Percentiles rank a stretch among this genome's conserved stretches.
Evolutionary conservation across 2,888 invertebrate genomes (phyloP).

Genomic region (Bunonema sp.): DNA sequence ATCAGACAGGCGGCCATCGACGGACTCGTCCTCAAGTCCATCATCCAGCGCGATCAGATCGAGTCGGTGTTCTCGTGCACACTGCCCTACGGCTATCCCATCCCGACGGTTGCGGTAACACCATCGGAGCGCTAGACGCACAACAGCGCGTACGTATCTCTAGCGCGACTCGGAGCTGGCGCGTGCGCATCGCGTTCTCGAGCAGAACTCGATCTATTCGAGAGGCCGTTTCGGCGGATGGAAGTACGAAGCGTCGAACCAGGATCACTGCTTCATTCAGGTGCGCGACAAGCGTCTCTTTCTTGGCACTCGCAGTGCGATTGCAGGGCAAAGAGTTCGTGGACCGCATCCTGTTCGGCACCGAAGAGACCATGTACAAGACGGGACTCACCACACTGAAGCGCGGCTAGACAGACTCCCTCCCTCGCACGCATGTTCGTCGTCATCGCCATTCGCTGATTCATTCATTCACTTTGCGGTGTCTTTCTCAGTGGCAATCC

Average conservation of each 20-base stretch:
- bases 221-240: slow-evolving; percentile 43
- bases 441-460: background rate
- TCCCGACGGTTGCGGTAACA: slow-evolving; percentile 32
- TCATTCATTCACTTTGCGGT: too few relatives aligned
- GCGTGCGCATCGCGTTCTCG: slow-evolving; percentile 32
- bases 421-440: background rate
- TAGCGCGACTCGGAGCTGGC: slow-evolving; percentile 37
- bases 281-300: slow-evolving; percentile 5
- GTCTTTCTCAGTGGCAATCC: too few relatives aligned
- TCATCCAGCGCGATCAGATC: slow-evolving; percentile 35
- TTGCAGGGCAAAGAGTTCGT: slow-evolving; percentile 30
- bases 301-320: too few relatives aligned
- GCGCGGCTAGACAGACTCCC: background rate
- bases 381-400: slow-evolving; percentile 18
- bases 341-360: slow-evolving; percentile 33
- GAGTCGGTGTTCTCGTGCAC: slow-evolving; percentile 33
- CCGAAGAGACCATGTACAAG: slow-evolving; percentile 39
- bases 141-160: slow-evolving; percentile 1
- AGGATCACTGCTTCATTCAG: slow-evolving; percentile 45
- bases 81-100: slow-evolving; percentile 38
- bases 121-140: background rate
- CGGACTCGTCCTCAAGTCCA: slow-evolving; percentile 33
- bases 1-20: slow-evolving; percentile 29
- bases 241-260: slow-evolving; percentile 34
- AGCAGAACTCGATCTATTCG: slow-evolving; percentile 31